Conservation (phyloP, 2,888 invertebrate species). For the Molanna angustata region DNA sequence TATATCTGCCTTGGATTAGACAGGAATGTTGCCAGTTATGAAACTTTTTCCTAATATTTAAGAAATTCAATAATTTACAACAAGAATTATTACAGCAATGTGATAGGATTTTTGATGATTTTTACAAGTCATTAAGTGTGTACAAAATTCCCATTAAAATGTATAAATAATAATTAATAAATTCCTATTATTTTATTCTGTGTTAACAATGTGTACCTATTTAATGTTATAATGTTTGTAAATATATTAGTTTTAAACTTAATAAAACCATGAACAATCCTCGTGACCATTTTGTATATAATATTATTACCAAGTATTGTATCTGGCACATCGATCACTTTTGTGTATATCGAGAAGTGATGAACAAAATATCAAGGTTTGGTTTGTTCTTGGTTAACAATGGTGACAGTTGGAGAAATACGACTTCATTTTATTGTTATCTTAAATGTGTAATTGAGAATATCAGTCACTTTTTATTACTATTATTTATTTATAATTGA, state of each 20-base stretch:
- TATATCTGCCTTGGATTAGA: slow-evolving; percentile 19
- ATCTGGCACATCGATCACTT: neutral
- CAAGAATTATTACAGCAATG: slow-evolving; percentile 42
- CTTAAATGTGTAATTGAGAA: slow-evolving; percentile 5
- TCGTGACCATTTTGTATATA: slow-evolving; percentile 21
- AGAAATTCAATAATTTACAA: slow-evolving; percentile 32
- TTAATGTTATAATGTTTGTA: slow-evolving; percentile 38
- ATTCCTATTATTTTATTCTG: slow-evolving; percentile 49
- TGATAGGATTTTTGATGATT: slow-evolving; percentile 68
- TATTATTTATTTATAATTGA: slow-evolving; percentile 14
- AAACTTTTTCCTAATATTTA: slow-evolving; percentile 25
- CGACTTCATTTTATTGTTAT: slow-evolving; percentile 14
- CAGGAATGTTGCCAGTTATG: slow-evolving; percentile 19
- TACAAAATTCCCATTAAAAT: slow-evolving; percentile 42
- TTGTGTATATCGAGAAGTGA: neutral
- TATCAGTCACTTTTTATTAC: slow-evolving; percentile 11
- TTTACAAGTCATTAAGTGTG: slow-evolving; percentile 58
- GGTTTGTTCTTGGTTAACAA: slow-evolving; percentile 22
- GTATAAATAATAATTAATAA: slow-evolving; percentile 35
- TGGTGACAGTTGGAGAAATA: no score
- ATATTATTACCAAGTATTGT: neutral
- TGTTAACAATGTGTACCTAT: slow-evolving; percentile 39
- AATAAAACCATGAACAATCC: slow-evolving; percentile 30
- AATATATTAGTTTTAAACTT: slow-evolving; percentile 36
- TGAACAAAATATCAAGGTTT: neutral